Base-by-base conservation (phyloP, 2,113 vertebrate species). In the Hiodon alosoides region DNA sequence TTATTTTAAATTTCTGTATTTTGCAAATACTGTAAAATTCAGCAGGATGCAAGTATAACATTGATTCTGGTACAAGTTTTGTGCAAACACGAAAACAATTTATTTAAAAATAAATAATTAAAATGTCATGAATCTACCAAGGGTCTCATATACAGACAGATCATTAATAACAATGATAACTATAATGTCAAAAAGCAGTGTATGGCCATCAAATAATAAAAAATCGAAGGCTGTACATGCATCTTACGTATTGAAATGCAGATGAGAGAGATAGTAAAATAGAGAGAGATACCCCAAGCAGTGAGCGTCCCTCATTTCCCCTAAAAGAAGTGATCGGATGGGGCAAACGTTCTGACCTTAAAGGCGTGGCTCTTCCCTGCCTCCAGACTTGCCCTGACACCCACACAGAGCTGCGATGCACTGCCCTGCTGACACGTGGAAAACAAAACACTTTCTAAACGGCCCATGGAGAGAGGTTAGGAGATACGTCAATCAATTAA, bases 401-500 rank as follows among this genome's bases (percentile, higher is more conserved):
- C 50, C 51, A 62, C 47, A 70, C 51, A 69, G 11, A 53, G 62
- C 58, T 66, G 69, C 66, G 59, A 77, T 67, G 61, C 51, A 65
- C 69, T 72, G 55, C 14, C 3, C 52, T 51, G 70, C 53, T 4
- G 2, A 3, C 6, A 2, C n/a, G 16, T 16, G 5, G 16, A 71
- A 53, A 60, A 71, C 54, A 84, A 75, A 84, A 78, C 78, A 70
- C 65, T 80, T 80, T 77, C 78, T 69, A 80, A 77, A 69, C 50
- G 54, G 68, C 72, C 17, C 80, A 74, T 69, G 77, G 85, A 82
- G 69, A 77, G 80, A 81, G 68, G 77, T 72, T 67, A 16, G 76
- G 78, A 78, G 76, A 74, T 79, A 75, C 83, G 82, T 84, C 65
- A 85, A 72, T 78, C 74, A 81, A 31, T 84, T 87, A 85, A 71